Conservation (phyloP, 2,113 vertebrate species). For the Oplegnathus fasciatus region DNA sequence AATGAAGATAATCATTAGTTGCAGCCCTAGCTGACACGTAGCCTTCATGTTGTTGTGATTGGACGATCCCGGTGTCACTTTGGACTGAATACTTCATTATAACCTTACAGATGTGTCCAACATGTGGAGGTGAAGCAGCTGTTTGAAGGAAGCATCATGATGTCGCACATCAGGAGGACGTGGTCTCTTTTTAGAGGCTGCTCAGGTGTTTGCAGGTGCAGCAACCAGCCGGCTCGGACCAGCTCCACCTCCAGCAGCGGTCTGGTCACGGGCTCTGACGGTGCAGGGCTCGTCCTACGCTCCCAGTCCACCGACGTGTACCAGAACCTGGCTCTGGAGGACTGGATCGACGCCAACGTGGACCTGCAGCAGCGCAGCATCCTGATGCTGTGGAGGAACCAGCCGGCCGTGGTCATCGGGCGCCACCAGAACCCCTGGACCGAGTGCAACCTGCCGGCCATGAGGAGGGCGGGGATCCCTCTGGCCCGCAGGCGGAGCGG, state of each 20-base stretch:
- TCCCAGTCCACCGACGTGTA: constrained; percentile 90
- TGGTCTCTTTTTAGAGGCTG: not conserved
- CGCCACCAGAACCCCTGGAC: constrained; percentile 98
- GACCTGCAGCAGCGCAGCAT: constrained; percentile 83
- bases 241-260: not conserved
- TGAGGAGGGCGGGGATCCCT: constrained; percentile 86
- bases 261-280: not conserved
- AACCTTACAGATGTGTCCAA: not conserved
- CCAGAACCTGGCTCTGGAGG: constrained; percentile 94
- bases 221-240: not conserved
- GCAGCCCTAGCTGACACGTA: no score
- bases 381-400: constrained; percentile 94
- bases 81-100: not conserved
- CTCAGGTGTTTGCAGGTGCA: not conserved
- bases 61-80: no score
- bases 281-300: constrained; percentile 84
- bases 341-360: constrained; percentile 94
- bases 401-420: constrained; percentile 91
- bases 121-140: not conserved
- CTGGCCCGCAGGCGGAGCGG: constrained; percentile 94
- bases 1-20: no score
- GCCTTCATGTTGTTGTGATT: no score
- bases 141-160: not conserved
- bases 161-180: constrained; percentile 18
- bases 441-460: constrained; percentile 89